Evolutionary conservation across 2,888 invertebrate species (phyloP).

Genomic region (Mechanitis mazaeus): DNA sequence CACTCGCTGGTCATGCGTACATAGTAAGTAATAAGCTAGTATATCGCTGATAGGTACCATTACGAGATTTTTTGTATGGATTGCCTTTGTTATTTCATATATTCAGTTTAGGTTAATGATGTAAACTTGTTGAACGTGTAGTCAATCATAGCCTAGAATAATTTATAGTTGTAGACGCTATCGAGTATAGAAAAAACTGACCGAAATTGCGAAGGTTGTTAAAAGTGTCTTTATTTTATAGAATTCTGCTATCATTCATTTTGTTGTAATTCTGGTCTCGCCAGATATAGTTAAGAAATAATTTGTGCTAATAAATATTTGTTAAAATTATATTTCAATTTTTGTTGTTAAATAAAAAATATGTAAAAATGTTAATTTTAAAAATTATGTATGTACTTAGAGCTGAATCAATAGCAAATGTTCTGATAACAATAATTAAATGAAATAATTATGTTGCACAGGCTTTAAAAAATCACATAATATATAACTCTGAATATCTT

Average conservation of each 20-base stretch:
- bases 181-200: slow-evolving; percentile 25
- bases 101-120: slow-evolving; percentile 32
- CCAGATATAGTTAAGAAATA: slow-evolving; percentile 18
- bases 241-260: slow-evolving; percentile 1
- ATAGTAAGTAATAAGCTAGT: slow-evolving; percentile 12
- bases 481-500: background rate
- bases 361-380: slow-evolving; percentile 26
- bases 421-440: slow-evolving; percentile 26
- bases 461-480: slow-evolving; percentile 25
- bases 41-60: no score
- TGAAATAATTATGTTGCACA: slow-evolving; percentile 27
- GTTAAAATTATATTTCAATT: slow-evolving; percentile 19
- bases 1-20: slow-evolving; percentile 23
- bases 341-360: slow-evolving; percentile 33
- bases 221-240: slow-evolving; percentile 12
- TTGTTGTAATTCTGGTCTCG: slow-evolving; percentile 8
- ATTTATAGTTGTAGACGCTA: slow-evolving; percentile 36
- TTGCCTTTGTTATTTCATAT: slow-evolving; percentile 31
- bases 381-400: slow-evolving; percentile 16
- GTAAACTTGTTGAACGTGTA: slow-evolving; percentile 38
- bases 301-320: slow-evolving; percentile 15
- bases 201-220: slow-evolving; percentile 25
- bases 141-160: slow-evolving; percentile 37
- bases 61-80: slow-evolving; percentile 25
- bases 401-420: slow-evolving; percentile 29